Evolutionary conservation across 2,888 invertebrate species (phyloP).

Genomic region (Monochamus alternatus): DNA sequence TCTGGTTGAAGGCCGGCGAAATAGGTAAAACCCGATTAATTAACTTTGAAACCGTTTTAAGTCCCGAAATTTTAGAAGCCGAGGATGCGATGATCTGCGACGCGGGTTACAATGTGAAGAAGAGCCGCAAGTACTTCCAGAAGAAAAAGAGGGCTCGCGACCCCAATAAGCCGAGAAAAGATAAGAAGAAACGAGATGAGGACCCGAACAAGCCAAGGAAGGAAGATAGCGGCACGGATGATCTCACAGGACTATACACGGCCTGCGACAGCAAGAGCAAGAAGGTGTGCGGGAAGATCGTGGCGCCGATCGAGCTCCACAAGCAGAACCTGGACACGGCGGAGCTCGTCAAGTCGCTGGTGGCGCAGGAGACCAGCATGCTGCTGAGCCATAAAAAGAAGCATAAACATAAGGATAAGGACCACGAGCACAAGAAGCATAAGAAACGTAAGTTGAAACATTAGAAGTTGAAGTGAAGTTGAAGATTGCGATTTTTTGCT

Average conservation of each 20-base stretch:
- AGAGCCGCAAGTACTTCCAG: slow-evolving; percentile 66
- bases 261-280: slow-evolving; percentile 62
- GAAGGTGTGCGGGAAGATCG: slow-evolving; percentile 67
- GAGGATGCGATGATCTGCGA: slow-evolving; percentile 73
- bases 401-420: slow-evolving; percentile 62
- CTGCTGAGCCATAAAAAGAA: slow-evolving; percentile 63
- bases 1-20: slow-evolving; percentile 87
- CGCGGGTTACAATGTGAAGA: slow-evolving; percentile 73
- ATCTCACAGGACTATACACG: slow-evolving; percentile 59
- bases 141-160: slow-evolving; percentile 56
- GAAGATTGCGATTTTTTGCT: not conserved
- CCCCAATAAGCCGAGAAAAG: slow-evolving; percentile 35
- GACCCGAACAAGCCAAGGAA: slow-evolving; percentile 38
- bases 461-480: no score
- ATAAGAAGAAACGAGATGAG: slow-evolving; percentile 47
- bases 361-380: slow-evolving; percentile 60
- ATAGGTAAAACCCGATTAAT: slow-evolving; percentile 72
- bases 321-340: slow-evolving; percentile 53
- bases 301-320: slow-evolving; percentile 60
- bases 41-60: not conserved
- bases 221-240: slow-evolving; percentile 39
- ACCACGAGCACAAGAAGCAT: slow-evolving; percentile 64
- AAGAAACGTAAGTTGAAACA: slow-evolving; percentile 62
- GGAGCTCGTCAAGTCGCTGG: slow-evolving; percentile 60
- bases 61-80: slow-evolving; percentile 67